These are phyloP conservation scores for Calyptommatus sinebrachiatus DNA, from an alignment of 2,113 vertebrate genomes.

Conservation along the genomic window DNA sequence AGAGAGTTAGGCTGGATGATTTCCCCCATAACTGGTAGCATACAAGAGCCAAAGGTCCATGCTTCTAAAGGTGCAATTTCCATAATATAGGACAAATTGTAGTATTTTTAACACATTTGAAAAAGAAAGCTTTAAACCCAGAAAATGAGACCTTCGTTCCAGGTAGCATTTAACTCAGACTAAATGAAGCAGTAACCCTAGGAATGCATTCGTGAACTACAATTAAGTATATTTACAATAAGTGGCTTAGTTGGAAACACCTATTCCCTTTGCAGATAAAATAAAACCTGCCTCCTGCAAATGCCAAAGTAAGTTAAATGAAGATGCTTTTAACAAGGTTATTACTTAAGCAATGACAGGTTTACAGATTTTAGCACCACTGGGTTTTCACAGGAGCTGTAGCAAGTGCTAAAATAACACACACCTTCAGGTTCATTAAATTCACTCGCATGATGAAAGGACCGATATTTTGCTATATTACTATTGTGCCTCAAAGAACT, in stretches of 20 bases:
- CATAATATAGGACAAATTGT: constrained; percentile 65
- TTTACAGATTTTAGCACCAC: constrained; percentile 89
- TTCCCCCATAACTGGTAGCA: constrained; percentile 1
- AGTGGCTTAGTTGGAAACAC: constrained; percentile 72
- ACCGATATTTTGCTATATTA: constrained; percentile 79
- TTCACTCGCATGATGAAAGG: constrained; percentile 80
- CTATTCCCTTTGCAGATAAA: constrained; percentile 72
- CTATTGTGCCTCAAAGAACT: constrained; percentile 73
- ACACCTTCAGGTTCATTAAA: constrained; percentile 92
- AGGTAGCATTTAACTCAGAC: constrained; percentile 75
- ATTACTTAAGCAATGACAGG: constrained; percentile 84
- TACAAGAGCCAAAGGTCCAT: constrained; percentile 36
- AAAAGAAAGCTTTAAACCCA: constrained; percentile 46
- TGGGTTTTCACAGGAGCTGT: constrained; percentile 81
- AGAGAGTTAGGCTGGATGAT: not conserved
- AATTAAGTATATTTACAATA: constrained; percentile 80
- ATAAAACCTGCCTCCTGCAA: constrained; percentile 74
- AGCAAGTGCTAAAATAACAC: constrained; percentile 91
- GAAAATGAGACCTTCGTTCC: constrained; percentile 67
- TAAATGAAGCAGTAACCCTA: constrained; percentile 73
- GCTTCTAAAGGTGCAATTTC: constrained; percentile 62
- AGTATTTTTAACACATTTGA: constrained; percentile 62
- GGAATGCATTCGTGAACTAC: constrained; percentile 78
- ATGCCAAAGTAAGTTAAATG: constrained; percentile 81
- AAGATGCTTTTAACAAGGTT: constrained; percentile 85